Base-by-base conservation (phyloP, 2,797 vertebrate genomes). In the Euphonia xanthogaster region DNA sequence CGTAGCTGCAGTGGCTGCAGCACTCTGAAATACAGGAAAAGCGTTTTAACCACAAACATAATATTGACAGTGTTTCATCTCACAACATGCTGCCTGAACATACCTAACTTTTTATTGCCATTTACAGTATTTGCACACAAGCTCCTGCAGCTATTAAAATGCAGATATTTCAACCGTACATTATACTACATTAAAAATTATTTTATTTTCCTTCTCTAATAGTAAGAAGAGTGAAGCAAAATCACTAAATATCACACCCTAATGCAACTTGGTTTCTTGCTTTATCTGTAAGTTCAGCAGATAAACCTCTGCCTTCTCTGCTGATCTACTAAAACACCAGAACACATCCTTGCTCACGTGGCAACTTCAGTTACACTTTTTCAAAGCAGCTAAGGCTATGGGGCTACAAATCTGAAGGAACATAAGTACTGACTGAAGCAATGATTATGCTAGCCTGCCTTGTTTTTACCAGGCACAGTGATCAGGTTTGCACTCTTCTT, bases 1-100 rank as follows among this genome's bases (percentile, higher is more conserved):
- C 0, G 99, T 99, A 90, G 99, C 99, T 78, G 99, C 99, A 17
- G 99, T 99, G 39, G 99, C 99, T 96, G 99, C 99, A 96, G 99
- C 99, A 98, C 99, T 99, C 99, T 99, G 97, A 89, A 97, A 96
- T 4, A 73, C 37, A 96, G 86, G 62, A 95, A 71, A 67, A 82
- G 22, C 8, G 33, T 84, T 94, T 93, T 65, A 95, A 68, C 19
- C 70, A 80, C 23, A 35, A 50, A 51, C 0, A 0, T 33, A 40
- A 33, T 79, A 61, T 16, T 19, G 33, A 24, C 48, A 81, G 7
- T 13, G 27, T 37, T 76, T 55, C 4, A 53, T 51, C 24, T 73
- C 51, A 33, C 70, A 76, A 68, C 23, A 55, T 4, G n/a, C 17
- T 71, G 65, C 55, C 53, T 88, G 62, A 91, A 85, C 77, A 68